Evolutionary conservation across 2,888 invertebrate species (phyloP), one percentile per base, ranked within the genome.

Genomic region (Brenthis ino): DNA sequence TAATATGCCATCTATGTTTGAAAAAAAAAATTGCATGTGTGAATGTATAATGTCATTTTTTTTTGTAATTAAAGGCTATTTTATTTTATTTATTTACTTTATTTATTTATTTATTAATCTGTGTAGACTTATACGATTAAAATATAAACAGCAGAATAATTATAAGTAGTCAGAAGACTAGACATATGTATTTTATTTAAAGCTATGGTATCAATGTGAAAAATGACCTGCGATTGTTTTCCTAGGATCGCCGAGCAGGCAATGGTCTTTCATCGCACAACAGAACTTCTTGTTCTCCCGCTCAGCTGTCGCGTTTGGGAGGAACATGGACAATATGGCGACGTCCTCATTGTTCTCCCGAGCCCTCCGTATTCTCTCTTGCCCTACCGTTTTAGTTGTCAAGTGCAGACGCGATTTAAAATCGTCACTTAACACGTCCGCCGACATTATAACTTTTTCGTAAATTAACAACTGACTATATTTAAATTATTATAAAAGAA

Each of bases 271-370:
- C 79, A 96, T 89, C 75, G 95, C 94, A 91, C 98, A 98, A 85
- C 95, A 94, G 87, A 98, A 98, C 80, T 95, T 94, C 83, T 96
- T 96, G 81, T 95, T 95, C 80, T 95, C 95, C 78, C 89, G 82
- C 69, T 95, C 94, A 79, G 94, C 94, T 60, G 94, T 94, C 51
- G 94, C 94, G 78, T 94, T 94, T 57, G 97, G 96, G 72, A 97
- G 93, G 82, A 97, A 96, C 95, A 97, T 97, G 75, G 97, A 96
- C 78, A 97, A 92, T 78, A 98, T 95, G 65, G 97, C 97, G 72
- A 97, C 95, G 91, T 98, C 98, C 90, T 97, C 97, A 87, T 97
- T 96, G 83, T 95, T 95, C 79, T 97, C 96, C 89, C 95, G 94
- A 72, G 97, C 96, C 82, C 95, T 94, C 77, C 95, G 94, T 81